Conservation (phyloP, 2,797 vertebrate species). For the Leuciscus waleckii region DNA sequence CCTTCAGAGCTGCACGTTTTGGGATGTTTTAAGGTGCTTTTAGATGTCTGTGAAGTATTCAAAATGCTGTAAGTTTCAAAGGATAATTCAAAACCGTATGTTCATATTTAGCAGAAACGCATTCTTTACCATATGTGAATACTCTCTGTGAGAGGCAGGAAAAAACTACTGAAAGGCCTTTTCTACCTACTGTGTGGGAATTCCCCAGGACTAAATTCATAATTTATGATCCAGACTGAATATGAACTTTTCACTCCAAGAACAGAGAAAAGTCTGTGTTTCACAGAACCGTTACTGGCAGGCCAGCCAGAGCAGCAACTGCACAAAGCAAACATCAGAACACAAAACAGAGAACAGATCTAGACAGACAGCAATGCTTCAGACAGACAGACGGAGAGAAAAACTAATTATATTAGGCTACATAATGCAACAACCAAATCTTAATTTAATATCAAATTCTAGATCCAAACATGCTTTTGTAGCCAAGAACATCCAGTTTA, state of each 20-base stretch:
- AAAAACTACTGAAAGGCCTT: constrained; percentile 31
- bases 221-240: constrained; percentile 52
- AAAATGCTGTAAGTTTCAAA: constrained; percentile 9
- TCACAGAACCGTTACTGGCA: constrained; percentile 58
- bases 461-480: not conserved
- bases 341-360: constrained; percentile 2
- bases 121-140: constrained; percentile 36
- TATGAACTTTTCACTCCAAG: constrained; percentile 47
- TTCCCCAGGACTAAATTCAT: constrained; percentile 47
- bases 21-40: not conserved
- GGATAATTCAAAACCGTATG: constrained; percentile 15
- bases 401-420: not conserved
- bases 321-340: constrained; percentile 6
- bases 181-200: constrained; percentile 46
- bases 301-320: constrained; percentile 26
- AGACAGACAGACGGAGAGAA: not conserved
- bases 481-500: not conserved
- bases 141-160: constrained; percentile 18
- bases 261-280: constrained; percentile 49
- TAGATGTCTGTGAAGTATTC: not conserved
- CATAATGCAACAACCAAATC: not conserved
- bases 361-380: not conserved
- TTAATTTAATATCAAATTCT: constrained; percentile 14
- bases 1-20: not conserved
- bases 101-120: constrained; percentile 34